Conservation (phyloP, 92 coral and sea anemone species). For the Bergia sp. region DNA sequence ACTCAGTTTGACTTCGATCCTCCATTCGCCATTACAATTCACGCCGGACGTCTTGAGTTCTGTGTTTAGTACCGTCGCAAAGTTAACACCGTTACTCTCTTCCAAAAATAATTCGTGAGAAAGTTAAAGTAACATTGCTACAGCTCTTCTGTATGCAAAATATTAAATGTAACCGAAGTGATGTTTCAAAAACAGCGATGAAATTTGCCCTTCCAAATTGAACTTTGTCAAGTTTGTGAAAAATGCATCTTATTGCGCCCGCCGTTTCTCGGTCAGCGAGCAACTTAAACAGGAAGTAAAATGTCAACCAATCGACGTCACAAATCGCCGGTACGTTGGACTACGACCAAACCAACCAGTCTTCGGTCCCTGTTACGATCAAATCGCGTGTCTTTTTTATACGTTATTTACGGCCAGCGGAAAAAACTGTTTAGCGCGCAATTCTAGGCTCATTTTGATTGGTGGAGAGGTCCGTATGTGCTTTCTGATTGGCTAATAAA, state of each 20-base stretch:
- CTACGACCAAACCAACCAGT: no score
- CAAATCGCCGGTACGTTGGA: no score
- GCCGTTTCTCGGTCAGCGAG: not conserved
- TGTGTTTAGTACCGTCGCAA: not conserved
- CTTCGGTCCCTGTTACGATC: not conserved
- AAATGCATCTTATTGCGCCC: not conserved
- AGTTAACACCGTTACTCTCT: not conserved
- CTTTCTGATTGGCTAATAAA: slow-evolving; percentile 28
- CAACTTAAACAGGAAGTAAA: not conserved
- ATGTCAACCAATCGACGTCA: not conserved
- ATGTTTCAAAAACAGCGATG: not conserved
- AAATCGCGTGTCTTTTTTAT: not conserved
- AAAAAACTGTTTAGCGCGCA: slow-evolving; percentile 14
- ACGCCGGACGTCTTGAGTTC: not conserved
- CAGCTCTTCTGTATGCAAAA: no score
- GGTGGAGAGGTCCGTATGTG: not conserved
- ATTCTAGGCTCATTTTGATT: not conserved
- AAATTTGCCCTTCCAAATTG: not conserved
- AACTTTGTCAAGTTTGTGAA: not conserved
- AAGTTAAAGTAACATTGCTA: no score
- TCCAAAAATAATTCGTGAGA: not conserved
- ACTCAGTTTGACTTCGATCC: not conserved
- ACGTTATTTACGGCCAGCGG: slow-evolving; percentile 6
- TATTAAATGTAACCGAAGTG: not conserved
- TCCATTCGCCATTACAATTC: not conserved